phyloP scores from a whole-genome alignment of 2,888 invertebrate genomes.

The Falcaria lacertinaria region DNA sequence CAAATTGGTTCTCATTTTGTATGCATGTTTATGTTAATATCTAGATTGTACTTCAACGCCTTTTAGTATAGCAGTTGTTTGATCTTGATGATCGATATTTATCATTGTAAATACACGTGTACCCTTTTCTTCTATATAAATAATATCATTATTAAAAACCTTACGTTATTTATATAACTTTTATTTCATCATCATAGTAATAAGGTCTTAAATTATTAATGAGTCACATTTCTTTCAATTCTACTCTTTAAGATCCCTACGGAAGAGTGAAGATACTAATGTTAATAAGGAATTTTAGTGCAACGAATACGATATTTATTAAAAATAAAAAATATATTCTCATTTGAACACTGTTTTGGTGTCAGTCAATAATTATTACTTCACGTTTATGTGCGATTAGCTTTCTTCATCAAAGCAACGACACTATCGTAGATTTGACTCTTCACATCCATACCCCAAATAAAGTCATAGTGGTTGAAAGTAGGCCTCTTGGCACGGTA shows the following conservation, averaged over 20 bases:
- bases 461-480: constrained; percentile 46
- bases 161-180: no score
- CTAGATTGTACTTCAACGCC: no score
- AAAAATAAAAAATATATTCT: no score
- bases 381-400: constrained; percentile 19
- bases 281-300: no score
- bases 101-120: not conserved
- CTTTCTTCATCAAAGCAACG: constrained; percentile 26
- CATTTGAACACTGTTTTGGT: no score
- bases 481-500: constrained; percentile 17
- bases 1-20: not conserved
- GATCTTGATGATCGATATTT: not conserved
- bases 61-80: not conserved
- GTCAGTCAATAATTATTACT: not conserved
- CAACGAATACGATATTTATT: no score
- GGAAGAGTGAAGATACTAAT: no score
- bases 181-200: no score
- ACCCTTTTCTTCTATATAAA: not conserved
- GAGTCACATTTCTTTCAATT: no score
- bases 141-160: no score
- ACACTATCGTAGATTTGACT: constrained; percentile 29
- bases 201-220: no score
- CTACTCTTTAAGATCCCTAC: no score
- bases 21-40: not conserved
- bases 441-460: constrained; percentile 39